Conservation (phyloP, 2,888 invertebrate species). For the Amphipyra berbera region DNA sequence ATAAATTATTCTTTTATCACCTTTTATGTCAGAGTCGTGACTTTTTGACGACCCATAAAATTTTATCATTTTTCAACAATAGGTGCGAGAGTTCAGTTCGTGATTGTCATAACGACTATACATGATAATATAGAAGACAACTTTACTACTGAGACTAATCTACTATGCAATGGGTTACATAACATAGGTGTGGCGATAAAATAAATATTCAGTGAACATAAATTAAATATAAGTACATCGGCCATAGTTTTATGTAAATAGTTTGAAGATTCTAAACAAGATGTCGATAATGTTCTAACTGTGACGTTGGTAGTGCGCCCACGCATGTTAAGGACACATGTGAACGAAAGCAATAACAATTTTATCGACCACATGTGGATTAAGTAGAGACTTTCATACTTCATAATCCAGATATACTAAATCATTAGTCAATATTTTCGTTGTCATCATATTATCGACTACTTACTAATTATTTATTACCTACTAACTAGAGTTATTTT, state of each 20-base stretch:
- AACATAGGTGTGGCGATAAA: slow-evolving; percentile 28
- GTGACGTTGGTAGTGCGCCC: slow-evolving; percentile 8
- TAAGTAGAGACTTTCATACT: background rate
- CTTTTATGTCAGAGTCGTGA: slow-evolving; percentile 6
- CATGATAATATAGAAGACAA: slow-evolving; percentile 9
- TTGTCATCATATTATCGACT: background rate
- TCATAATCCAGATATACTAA: too few relatives aligned
- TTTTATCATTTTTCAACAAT: slow-evolving; percentile 15
- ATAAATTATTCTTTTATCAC: slow-evolving; percentile 14
- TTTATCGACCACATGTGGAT: background rate
- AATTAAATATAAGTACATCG: background rate
- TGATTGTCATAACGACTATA: slow-evolving; percentile 9
- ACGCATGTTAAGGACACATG: slow-evolving; percentile 12
- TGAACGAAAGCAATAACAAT: background rate
- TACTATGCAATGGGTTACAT: slow-evolving; percentile 32
- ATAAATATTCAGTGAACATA: slow-evolving; percentile 26
- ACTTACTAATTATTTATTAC: background rate
- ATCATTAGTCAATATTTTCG: background rate
- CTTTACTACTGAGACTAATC: slow-evolving; percentile 12
- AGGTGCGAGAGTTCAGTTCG: slow-evolving; percentile 26
- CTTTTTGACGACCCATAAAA: slow-evolving; percentile 17
- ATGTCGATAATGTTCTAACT: slow-evolving; percentile 6
- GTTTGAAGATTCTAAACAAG: slow-evolving; percentile 8
- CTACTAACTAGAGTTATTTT: too few relatives aligned
- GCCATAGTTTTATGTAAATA: background rate